Conservation (phyloP, 2,797 vertebrate species). For the Siniperca undulata region DNA sequence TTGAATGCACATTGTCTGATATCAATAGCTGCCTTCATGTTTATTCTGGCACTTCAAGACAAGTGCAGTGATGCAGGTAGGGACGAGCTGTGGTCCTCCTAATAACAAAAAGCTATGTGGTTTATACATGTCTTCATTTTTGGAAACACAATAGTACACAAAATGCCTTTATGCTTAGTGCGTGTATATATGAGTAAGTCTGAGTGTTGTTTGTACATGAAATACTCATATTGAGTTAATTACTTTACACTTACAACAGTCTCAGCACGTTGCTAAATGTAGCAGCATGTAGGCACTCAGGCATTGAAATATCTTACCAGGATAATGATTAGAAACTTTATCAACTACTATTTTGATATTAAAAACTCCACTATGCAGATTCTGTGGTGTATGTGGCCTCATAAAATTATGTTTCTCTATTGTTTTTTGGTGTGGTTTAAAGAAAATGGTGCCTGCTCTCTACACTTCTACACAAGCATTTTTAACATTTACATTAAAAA, state of each 20-base stretch:
- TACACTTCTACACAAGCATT: background rate
- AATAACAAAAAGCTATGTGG: background rate
- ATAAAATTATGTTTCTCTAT: background rate
- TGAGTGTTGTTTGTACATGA: background rate
- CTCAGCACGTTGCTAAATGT: background rate
- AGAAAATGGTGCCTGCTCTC: background rate
- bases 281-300: background rate
- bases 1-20: background rate
- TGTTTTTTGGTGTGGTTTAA: background rate
- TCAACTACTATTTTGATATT: background rate
- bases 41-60: background rate
- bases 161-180: background rate
- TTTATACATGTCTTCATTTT: background rate
- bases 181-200: background rate
- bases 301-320: background rate
- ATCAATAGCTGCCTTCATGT: constrained; percentile 1
- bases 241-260: background rate
- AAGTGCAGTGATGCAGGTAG: background rate
- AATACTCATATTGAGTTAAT: background rate
- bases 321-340: background rate
- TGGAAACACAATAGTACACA: background rate
- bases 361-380: background rate
- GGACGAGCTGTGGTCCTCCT: background rate
- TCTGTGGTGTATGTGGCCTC: background rate
- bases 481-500: background rate